Base-by-base conservation (phyloP, 2,797 vertebrate genomes). In the Pipistrellus nathusii region DNA sequence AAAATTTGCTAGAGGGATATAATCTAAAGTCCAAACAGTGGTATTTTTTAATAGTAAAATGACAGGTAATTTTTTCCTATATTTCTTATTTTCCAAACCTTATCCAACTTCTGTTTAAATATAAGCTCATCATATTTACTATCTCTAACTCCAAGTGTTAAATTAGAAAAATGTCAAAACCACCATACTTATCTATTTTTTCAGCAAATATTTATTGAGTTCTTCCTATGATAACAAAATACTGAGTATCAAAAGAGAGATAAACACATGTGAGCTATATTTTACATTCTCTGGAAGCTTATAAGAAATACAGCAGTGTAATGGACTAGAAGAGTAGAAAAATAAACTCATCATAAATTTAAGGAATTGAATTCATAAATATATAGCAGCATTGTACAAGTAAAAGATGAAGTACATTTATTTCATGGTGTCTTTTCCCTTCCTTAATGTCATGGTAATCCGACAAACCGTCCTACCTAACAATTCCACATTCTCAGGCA, bases 151-250 rank as follows among this genome's bases (percentile, higher is more conserved):
- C 81, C 17, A 76, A 32, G 66, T 89, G 21, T n/a, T 92, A 89
- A 87, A 51, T 85, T 93, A n/a, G 32, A 83, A 81, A 96, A 94
- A 55, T 10, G 9, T 94, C 38, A 77, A 44, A 72, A 44, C 14
- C 48, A 85, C n/a, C 17, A 75, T 38, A 68, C 48, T 90, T 25
- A 78, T 69, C 44, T 73, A 72, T 53, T 94, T 89, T 93, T 94
- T 84, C 18, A 87, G 23, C 55, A 90, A 87, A 44, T 94, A 90
- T 90, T 94, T 92, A 80, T 38, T 91, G 90, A 92, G 10, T 38
- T 92, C 18, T 77, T 78, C 46, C 53, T 73, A 25, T 35, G 27
- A 81, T 55, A 57, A 94, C 25, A 95, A 92, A 93, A 94, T 30
- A 75, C 23, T 69, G 86, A 30, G 46, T 90, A 83, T 83, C 88